Evolutionary conservation across 2,888 invertebrate species (phyloP), one percentile per base, ranked within the genome.

Genomic region (Serripes groenlandicus): DNA sequence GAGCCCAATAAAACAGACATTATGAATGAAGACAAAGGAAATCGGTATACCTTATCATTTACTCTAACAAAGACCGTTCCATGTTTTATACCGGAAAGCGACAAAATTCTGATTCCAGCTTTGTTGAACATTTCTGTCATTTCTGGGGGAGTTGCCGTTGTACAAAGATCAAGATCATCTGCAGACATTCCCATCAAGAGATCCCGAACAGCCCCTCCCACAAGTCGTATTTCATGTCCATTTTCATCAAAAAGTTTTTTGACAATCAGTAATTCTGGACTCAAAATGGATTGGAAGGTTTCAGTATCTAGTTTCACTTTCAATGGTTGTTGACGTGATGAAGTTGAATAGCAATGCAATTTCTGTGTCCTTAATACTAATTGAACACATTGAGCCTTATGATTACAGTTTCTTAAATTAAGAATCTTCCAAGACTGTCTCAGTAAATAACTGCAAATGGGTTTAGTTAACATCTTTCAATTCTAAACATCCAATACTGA

Each of bases 131-230:
- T 97, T 42, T 96, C 96, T 94, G 98, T 98, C 99, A 99, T 99
- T 95, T 99, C 96, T 23, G 96, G 96, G 0, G 99, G 99, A 0
- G 99, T 99, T 11, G 99, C 99, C 26, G 97, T 97, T 7, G 99
- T 98, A 0, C 99, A 99, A 95, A 99, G 99, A 95, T 99, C 99
- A 71, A 99, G 95, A 95, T 99, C 99, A 92, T 97, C 85, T 4
- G 94, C 93, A 3, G 75, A 56, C 52, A 89, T 94, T 28, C 90
- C 92, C 79, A 90, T 90, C 91, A 95, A 91, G 58, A 95, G 89
- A 87, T 96, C 96, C 95, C 97, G 96, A 0, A 99, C 99, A 26
- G 99, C 99, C 7, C 99, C 99, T 64, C 99, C 99, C 58, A 99
- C 99, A 80, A 99, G 96, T 89, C 99, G 96, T 79, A 99, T 95